Percentiles rank a stretch among this genome's conserved stretches.
Evolutionary conservation across 2,888 invertebrate species (phyloP).

Genomic region (Pammene aurita): DNA sequence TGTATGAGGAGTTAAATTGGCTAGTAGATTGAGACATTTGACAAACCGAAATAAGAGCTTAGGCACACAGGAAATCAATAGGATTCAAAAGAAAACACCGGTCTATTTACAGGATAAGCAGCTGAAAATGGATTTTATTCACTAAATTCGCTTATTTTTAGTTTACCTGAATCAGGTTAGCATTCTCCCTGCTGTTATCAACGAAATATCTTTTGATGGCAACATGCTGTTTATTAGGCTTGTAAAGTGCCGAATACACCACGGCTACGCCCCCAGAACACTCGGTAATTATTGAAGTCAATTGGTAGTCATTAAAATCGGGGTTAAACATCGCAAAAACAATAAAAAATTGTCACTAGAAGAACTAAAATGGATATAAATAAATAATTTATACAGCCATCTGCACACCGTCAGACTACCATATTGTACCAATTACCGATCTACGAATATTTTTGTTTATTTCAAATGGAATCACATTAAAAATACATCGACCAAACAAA

Average conservation of each 20-base stretch:
- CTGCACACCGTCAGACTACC: slow-evolving; percentile 35
- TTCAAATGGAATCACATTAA: slow-evolving; percentile 34
- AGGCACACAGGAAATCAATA: too few relatives aligned
- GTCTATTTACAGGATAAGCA: too few relatives aligned
- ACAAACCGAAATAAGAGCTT: too few relatives aligned
- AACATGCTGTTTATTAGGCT: slow-evolving; percentile 85
- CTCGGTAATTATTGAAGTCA: slow-evolving; percentile 86
- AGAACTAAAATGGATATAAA: slow-evolving; percentile 14
- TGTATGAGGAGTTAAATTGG: too few relatives aligned
- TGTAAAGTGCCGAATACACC: slow-evolving; percentile 87
- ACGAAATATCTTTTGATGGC: slow-evolving; percentile 90
- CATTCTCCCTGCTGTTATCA: slow-evolving; percentile 86
- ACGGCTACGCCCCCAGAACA: slow-evolving; percentile 88
- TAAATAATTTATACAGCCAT: slow-evolving; percentile 1
- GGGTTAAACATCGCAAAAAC: slow-evolving; percentile 80
- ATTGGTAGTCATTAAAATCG: slow-evolving; percentile 85
- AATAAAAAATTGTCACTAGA: slow-evolving; percentile 33
- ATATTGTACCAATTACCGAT: slow-evolving; percentile 36
- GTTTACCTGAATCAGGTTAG: slow-evolving; percentile 82
- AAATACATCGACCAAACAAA: slow-evolving; percentile 46
- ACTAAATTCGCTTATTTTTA: neutral
- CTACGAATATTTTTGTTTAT: slow-evolving; percentile 44
- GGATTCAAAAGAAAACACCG: neutral
- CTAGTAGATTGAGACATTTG: too few relatives aligned
- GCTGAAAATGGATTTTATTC: too few relatives aligned